Conservation (phyloP, 2,113 vertebrate species). For the Sceloporus undulatus region DNA sequence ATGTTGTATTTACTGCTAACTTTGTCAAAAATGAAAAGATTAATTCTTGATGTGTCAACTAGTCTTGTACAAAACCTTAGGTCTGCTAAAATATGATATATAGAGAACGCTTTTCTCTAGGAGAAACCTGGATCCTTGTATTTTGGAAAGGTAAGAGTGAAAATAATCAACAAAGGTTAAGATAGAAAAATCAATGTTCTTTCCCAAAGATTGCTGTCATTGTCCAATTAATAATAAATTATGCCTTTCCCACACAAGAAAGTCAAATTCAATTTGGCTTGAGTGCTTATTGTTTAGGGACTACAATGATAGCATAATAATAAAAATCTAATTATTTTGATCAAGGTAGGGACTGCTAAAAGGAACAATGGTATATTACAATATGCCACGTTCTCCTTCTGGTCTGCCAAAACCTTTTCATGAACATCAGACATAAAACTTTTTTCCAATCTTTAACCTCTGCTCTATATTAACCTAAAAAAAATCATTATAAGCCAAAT, state of each 20-base stretch:
- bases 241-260: neutral
- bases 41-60: conserved; percentile 31
- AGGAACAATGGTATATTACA: neutral
- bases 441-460: too few species aligned
- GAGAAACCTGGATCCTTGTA: neutral
- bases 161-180: conserved; percentile 12
- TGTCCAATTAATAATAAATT: neutral
- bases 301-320: neutral
- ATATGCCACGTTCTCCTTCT: neutral
- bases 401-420: neutral
- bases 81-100: neutral
- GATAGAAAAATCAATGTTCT: neutral
- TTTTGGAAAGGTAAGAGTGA: neutral
- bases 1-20: conserved; percentile 17
- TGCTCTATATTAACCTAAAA: neutral
- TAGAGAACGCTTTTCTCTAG: neutral
- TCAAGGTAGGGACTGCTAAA: neutral
- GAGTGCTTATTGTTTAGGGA: neutral
- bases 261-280: neutral
- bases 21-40: neutral
- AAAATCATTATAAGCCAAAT: neutral
- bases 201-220: neutral
- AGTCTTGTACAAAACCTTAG: neutral
- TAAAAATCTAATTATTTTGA: conserved; percentile 6
- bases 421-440: neutral